Evolutionary conservation across 2,888 invertebrate genomes (phyloP), one percentile per base, ranked within the genome.

Genomic region (Ormyrus labotus): DNA sequence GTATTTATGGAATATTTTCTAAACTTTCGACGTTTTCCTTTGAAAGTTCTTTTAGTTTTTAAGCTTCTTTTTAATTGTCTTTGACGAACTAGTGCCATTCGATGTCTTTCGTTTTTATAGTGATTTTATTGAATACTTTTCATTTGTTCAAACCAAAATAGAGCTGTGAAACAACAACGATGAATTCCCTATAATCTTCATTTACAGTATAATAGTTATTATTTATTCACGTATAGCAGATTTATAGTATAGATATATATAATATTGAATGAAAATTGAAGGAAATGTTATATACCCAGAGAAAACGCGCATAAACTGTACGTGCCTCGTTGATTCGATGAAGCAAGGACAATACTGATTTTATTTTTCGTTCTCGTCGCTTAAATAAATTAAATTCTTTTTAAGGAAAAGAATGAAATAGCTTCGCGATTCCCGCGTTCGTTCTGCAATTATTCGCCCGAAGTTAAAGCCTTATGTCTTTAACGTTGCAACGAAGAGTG

Each of bases 291-390:
- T 34, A 4, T 34, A 34, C 34, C 4, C 34, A 34, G 34, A 34
- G 34, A 63, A 57, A 69, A 58, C 68, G 78, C 71, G 77, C 61
- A 81, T 80, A 73, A 77, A 71, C 75, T 78, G 75, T 81, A 81
- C 78, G 82, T 82, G 80, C 79, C 78, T 82, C 85, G 84, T 89
- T 87, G 86, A 87, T 87, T 85, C 79, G 86, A 87, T 78, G 70
- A 68, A 89, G 85, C 84, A 85, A 87, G 84, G 89, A 89, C 89
- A 90, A 90, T 90, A 90, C 87, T 77, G 85, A 85, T 88, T 85
- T 85, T 86, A 76, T 77, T 81, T 88, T 88, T 82, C 19, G 74
- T 82, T 84, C 86, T 86, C 84, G 83, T 81, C 76, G 71, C 81
- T 85, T 67, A n/a, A 60, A 75, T 11, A 73, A 65, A 73, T 63